phyloP scores from a whole-genome alignment of 2,797 vertebrate genomes.

The Protosalanx chinensis region DNA sequence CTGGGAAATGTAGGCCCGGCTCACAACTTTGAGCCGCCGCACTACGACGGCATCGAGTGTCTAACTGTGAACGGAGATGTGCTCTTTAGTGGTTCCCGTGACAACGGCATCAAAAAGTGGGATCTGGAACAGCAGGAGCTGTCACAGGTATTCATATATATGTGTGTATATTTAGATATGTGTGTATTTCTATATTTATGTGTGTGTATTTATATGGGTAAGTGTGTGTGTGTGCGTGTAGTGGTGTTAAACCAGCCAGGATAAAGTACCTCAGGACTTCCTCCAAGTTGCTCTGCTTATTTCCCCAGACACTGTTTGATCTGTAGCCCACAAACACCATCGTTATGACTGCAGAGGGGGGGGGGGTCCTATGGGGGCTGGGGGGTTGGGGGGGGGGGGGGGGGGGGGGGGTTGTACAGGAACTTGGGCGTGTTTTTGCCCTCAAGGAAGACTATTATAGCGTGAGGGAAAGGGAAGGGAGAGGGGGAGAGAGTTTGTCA shows the following conservation, averaged over 20 bases:
- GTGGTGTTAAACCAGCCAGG: conserved; percentile 15
- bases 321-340: background rate
- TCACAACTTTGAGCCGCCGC: conserved; percentile 96
- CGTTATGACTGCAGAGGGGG: background rate
- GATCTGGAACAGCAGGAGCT: conserved; percentile 93
- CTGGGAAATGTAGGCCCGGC: conserved; percentile 89
- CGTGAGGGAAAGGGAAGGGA: too few relatives aligned
- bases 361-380: background rate
- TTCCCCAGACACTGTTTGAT: conserved; percentile 14
- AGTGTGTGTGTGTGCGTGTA: background rate
- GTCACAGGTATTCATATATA: conserved; percentile 77
- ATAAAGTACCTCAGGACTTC: conserved; percentile 19
- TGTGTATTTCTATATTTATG: background rate
- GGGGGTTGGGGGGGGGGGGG: background rate
- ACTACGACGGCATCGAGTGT: conserved; percentile 97
- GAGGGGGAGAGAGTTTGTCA: background rate
- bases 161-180: background rate
- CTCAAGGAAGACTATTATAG: background rate
- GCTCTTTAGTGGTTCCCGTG: conserved; percentile 93
- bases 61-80: conserved; percentile 87
- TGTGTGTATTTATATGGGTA: background rate
- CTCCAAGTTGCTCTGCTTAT: conserved; percentile 17
- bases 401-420: background rate
- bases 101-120: conserved; percentile 99
- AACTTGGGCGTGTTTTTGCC: background rate